Evolutionary conservation across 2,113 vertebrate genomes (phyloP).

Genomic region (Abramis brama): DNA sequence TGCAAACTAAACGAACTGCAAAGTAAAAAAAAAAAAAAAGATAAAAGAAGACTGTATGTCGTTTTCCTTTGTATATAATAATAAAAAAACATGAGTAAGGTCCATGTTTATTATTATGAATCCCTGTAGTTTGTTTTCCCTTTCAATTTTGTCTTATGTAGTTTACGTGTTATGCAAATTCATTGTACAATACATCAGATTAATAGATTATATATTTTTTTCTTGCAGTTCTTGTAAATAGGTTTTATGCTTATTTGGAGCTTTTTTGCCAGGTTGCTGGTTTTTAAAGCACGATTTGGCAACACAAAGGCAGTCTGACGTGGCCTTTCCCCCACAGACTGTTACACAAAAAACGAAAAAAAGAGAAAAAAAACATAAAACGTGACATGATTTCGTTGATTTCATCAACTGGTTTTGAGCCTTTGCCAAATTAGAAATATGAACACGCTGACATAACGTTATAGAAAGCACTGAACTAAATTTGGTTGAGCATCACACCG

Average conservation of each 20-base stretch:
- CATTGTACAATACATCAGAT: not conserved
- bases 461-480: not conserved
- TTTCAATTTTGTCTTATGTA: not conserved
- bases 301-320: slow-evolving; percentile 55
- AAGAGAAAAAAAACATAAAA: too few relatives aligned
- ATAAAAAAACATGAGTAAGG: too few relatives aligned
- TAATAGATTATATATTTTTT: not conserved
- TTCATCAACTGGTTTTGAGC: not conserved
- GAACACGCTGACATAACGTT: not conserved
- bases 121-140: not conserved
- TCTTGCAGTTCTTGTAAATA: not conserved
- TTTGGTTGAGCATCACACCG: not conserved
- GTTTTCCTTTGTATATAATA: too few relatives aligned
- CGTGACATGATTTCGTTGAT: not conserved
- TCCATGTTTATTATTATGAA: too few relatives aligned
- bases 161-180: not conserved
- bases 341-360: slow-evolving; percentile 1
- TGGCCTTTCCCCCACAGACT: slow-evolving; percentile 47
- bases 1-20: too few relatives aligned
- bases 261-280: not conserved
- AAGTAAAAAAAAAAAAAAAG: too few relatives aligned
- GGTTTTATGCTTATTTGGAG: not conserved
- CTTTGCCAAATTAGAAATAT: not conserved
- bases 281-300: not conserved
- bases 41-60: too few relatives aligned